Evolutionary conservation across 2,113 vertebrate genomes (phyloP).

Genomic region (Sebastes schlegelii): DNA sequence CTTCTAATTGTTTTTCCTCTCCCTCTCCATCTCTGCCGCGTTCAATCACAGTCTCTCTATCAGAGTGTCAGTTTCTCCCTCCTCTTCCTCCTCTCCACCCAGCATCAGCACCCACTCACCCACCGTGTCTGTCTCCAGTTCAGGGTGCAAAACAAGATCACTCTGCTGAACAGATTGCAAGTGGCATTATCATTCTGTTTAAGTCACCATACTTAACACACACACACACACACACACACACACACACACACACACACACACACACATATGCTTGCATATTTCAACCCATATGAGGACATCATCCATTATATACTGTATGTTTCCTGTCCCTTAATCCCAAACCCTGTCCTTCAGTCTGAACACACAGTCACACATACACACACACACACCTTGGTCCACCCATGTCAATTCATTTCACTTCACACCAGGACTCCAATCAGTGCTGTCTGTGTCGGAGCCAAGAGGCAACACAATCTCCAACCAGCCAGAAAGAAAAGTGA

Average conservation of each 20-base stretch:
- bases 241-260: constrained; percentile 9
- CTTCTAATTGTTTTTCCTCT: constrained; percentile 38
- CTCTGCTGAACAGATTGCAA: constrained; percentile 38
- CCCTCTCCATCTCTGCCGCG: constrained; percentile 33
- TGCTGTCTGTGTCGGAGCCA: constrained; percentile 27
- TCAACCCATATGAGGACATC: not conserved
- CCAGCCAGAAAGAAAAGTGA: constrained; percentile 40
- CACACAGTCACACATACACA: not conserved
- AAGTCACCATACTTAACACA: not conserved
- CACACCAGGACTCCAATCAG: constrained; percentile 55
- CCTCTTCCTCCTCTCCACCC: constrained; percentile 9
- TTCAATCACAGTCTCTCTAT: constrained; percentile 27
- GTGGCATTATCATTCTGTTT: constrained; percentile 30
- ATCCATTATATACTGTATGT: not conserved
- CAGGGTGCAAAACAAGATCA: constrained; percentile 24
- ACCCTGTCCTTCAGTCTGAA: not conserved
- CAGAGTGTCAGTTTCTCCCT: constrained; percentile 15
- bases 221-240: not conserved
- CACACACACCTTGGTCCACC: constrained; percentile 5
- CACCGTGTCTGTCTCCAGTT: not conserved
- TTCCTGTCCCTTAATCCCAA: not conserved
- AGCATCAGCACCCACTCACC: constrained; percentile 25
- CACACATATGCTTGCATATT: not conserved
- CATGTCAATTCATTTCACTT: constrained; percentile 55
- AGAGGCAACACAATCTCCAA: constrained; percentile 45